Conservation (phyloP, 2,888 invertebrate genomes). For the Heliconius hortense region DNA sequence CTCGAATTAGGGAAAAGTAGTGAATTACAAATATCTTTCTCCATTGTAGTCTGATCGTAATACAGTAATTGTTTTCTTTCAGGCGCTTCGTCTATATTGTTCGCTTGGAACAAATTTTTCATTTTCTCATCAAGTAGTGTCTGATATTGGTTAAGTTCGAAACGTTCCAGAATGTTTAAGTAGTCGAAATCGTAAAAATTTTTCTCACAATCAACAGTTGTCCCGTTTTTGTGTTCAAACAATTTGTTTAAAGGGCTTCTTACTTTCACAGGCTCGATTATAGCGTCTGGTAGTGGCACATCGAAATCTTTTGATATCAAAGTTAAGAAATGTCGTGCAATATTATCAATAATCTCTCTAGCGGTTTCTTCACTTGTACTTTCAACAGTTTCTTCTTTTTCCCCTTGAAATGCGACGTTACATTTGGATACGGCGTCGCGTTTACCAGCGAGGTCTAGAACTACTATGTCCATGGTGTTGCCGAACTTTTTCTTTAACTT, state of each 20-base stretch:
- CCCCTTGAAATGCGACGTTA: conserved; percentile 60
- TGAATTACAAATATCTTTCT: conserved; percentile 60
- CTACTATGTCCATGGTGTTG: conserved; percentile 67
- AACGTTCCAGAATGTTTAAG: conserved; percentile 61
- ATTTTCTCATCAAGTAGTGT: conserved; percentile 60
- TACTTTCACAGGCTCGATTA: conserved; percentile 53
- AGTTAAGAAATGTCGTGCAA: conserved; percentile 58
- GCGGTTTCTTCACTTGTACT: conserved; percentile 44
- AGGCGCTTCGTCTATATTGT: conserved; percentile 42
- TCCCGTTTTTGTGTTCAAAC: conserved; percentile 65
- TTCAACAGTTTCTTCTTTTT: conserved; percentile 38
- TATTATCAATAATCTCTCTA: conserved; percentile 51
- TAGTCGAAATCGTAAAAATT: conserved; percentile 67
- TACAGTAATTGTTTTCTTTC: conserved; percentile 56
- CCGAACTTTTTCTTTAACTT: conserved; percentile 71
- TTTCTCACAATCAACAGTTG: conserved; percentile 53
- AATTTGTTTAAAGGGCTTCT: conserved; percentile 57
- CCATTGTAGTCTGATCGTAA: conserved; percentile 72
- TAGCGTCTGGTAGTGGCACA: conserved; percentile 61
- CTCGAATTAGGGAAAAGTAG: conserved; percentile 65
- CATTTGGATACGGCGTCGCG: conserved; percentile 49
- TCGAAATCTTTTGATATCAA: conserved; percentile 62
- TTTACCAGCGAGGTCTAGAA: conserved; percentile 58
- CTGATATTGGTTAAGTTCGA: conserved; percentile 72
- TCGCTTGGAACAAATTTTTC: conserved; percentile 60